Conservation (phyloP, 2,797 vertebrate genomes). For the Poecilia wingei region DNA sequence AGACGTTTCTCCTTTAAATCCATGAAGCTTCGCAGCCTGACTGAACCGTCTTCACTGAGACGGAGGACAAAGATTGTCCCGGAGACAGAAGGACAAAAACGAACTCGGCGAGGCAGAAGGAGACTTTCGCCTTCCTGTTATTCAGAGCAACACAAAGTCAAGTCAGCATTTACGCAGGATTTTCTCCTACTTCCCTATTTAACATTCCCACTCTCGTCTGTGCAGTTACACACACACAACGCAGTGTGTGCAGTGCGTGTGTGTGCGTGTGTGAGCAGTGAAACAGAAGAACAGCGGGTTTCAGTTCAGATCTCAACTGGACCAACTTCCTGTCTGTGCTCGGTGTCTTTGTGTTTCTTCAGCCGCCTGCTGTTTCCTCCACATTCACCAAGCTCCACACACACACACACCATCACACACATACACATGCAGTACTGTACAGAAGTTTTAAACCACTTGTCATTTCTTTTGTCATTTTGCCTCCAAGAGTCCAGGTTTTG, state of each 20-base stretch:
- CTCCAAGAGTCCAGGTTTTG: neutral
- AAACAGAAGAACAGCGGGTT: slow-evolving; percentile 59
- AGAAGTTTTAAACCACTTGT: neutral
- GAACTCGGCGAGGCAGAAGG: slow-evolving; percentile 41
- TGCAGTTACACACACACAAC: neutral
- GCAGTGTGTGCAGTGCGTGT: slow-evolving; percentile 5
- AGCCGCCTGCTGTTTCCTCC: slow-evolving; percentile 69
- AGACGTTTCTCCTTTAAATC: slow-evolving; percentile 12
- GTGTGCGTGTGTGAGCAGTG: slow-evolving; percentile 13
- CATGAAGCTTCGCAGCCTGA: slow-evolving; percentile 20
- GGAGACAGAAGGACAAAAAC: slow-evolving; percentile 27
- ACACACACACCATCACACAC: neutral
- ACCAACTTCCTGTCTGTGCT: slow-evolving; percentile 75
- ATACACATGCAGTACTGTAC: neutral
- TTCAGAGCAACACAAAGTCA: slow-evolving; percentile 76
- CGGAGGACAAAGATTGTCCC: slow-evolving; percentile 20
- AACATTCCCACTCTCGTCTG: slow-evolving; percentile 60
- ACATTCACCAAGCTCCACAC: slow-evolving; percentile 29
- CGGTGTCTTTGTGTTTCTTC: slow-evolving; percentile 65
- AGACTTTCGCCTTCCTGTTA: slow-evolving; percentile 85
- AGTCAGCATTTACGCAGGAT: slow-evolving; percentile 81
- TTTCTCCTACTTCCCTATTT: slow-evolving; percentile 71
- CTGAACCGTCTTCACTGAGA: slow-evolving; percentile 25
- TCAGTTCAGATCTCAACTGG: slow-evolving; percentile 78
- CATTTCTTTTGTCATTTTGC: neutral